These are phyloP conservation scores for Acomys russatus DNA, from an alignment of 2,797 vertebrate species.

Conservation along the genomic window DNA sequence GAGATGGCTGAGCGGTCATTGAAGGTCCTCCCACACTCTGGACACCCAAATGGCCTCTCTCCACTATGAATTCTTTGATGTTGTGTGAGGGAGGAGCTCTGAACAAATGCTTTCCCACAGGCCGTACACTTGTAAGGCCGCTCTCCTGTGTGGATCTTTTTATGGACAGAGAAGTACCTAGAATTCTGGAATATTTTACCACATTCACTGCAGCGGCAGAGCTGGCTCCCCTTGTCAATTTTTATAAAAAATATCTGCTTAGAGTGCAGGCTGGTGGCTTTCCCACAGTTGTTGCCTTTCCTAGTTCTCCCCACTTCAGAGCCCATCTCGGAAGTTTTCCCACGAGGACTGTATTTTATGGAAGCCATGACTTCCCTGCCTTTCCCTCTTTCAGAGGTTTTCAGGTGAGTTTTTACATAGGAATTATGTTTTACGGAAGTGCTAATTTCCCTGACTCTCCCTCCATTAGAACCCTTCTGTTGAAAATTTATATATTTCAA, in stretches of 20 bases:
- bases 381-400: not conserved
- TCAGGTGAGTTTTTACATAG: not conserved
- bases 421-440: not conserved
- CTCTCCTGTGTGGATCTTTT: conserved; percentile 83
- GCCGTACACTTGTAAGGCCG: conserved; percentile 68
- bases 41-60: conserved; percentile 76
- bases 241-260: conserved; percentile 68
- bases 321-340: not conserved
- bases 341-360: accelerated
- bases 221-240: conserved; percentile 72
- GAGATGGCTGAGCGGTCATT: conserved; percentile 81
- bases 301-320: not conserved
- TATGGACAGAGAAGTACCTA: conserved; percentile 82
- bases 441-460: not conserved
- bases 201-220: conserved; percentile 77
- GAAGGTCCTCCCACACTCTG: conserved; percentile 77
- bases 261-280: accelerated
- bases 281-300: not conserved
- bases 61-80: conserved; percentile 78
- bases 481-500: not conserved
- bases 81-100: conserved; percentile 83
- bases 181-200: conserved; percentile 80
- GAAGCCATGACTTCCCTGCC: not conserved
- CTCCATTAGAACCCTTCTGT: not conserved
- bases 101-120: conserved; percentile 80